These are phyloP conservation scores for Phania funesta DNA, from an alignment of 2,888 invertebrate species.

Conservation along the genomic window DNA sequence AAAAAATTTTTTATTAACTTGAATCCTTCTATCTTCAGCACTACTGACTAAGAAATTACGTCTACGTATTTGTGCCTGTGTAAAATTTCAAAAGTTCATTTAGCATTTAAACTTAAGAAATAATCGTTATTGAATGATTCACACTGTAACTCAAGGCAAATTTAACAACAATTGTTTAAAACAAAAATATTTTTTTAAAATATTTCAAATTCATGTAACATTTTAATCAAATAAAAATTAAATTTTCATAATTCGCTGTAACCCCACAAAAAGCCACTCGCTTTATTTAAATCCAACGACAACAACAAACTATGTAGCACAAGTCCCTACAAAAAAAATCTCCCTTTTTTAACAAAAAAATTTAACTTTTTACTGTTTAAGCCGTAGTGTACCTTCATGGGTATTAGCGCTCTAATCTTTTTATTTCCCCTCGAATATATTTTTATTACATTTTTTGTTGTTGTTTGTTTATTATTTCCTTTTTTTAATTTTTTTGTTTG, in stretches of 20 bases:
- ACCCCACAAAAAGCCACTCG: conserved; percentile 33
- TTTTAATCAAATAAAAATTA: conserved; percentile 59
- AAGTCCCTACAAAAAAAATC: conserved; percentile 12
- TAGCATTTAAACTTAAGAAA: no score
- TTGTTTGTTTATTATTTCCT: no score
- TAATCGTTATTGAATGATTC: not conserved
- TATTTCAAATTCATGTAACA: conserved; percentile 9
- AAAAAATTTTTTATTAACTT: no score
- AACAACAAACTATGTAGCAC: not conserved
- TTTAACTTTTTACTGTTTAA: conserved; percentile 20
- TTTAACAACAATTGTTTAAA: not conserved
- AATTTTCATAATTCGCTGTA: conserved; percentile 54
- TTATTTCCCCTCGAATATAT: conserved; percentile 59
- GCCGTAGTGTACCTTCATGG: conserved; percentile 44
- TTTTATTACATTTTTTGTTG: conserved; percentile 49
- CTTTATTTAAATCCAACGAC: conserved; percentile 21
- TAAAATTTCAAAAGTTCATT: no score
- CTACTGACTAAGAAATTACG: no score
- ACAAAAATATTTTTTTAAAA: not conserved
- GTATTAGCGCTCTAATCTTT: conserved; percentile 61
- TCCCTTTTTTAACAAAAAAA: not conserved
- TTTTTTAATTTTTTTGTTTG: not conserved
- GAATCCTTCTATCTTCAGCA: no score
- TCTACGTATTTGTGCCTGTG: no score
- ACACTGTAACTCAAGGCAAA: not conserved